Evolutionary conservation across 2,888 invertebrate genomes (phyloP).

Genomic region (Chesias legatella): DNA sequence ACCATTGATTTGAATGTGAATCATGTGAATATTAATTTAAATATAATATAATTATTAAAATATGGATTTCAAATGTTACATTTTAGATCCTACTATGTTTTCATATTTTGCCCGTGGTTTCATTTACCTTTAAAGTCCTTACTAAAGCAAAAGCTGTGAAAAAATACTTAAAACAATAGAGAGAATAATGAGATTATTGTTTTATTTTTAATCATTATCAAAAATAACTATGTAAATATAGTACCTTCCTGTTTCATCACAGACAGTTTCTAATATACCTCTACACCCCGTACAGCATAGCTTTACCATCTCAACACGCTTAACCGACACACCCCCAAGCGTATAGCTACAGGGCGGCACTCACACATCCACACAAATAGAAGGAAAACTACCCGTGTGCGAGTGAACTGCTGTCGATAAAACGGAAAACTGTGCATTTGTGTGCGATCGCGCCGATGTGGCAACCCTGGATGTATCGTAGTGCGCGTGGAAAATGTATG

Average conservation of each 20-base stretch:
- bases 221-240: too few species aligned
- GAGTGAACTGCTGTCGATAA: slow-evolving; percentile 1
- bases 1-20: too few species aligned
- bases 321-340: slow-evolving; percentile 65
- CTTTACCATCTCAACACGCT: slow-evolving; percentile 36
- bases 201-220: neutral
- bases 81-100: too few species aligned
- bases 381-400: slow-evolving; percentile 38
- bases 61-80: too few species aligned
- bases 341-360: slow-evolving; percentile 62
- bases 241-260: too few species aligned
- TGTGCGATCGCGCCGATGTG: slow-evolving; percentile 17
- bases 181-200: too few species aligned
- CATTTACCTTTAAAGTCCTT: too few species aligned
- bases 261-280: neutral
- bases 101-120: too few species aligned
- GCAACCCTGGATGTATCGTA: slow-evolving; percentile 30
- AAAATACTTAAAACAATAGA: too few species aligned
- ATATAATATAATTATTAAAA: too few species aligned
- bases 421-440: slow-evolving; percentile 5
- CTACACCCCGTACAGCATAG: slow-evolving; percentile 37
- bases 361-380: slow-evolving; percentile 42
- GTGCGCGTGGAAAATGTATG: slow-evolving; percentile 69
- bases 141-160: too few species aligned
- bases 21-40: too few species aligned